Evolutionary conservation across 2,888 invertebrate species (phyloP), one percentile per base, ranked within the genome.

Genomic region (Sphinx pinastri): DNA sequence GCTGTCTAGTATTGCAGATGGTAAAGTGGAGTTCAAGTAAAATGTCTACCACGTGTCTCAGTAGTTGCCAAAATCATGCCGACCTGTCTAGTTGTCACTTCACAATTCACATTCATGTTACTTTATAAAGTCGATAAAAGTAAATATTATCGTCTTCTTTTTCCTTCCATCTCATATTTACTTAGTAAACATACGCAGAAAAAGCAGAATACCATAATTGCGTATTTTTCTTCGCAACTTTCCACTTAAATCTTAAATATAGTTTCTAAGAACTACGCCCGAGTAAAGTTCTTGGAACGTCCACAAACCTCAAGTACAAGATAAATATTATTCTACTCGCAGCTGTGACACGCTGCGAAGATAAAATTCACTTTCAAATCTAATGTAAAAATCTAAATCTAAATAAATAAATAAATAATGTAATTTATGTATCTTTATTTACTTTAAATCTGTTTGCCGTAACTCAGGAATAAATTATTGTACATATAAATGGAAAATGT

Each of bases 401-500:
- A 19, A 63, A 19, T 63, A n/a, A n/a, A n/a, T n/a, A n/a, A n/a
- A n/a, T n/a, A n/a, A n/a, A n/a, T n/a, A n/a, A n/a, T n/a, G n/a
- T n/a, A n/a, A n/a, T n/a, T n/a, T n/a, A n/a, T n/a, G n/a, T 49
- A 12, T 16, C 47, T 47, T 49, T 63, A 63, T 49, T 63, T 63
- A 47, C 60, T 63, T 47, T 49, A 49, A 19, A 49, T 63, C 49
- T 63, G 45, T 47, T 45, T 60, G 38, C 25, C 60, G 47, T 63
- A 13, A 47, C 12, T 47, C 63, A 13, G 47, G 6, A 63, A 45
- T 60, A 60, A 60, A 45, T n/a, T 47, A 12, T 49, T 49, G 47
- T 49, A 47, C 12, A 13, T n/a, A 13, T 7, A 47, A 47, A 49
- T 19, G 63, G 63, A 13, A 58, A 63, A 63, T 19, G 63, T 49